Conservation (phyloP, 2,113 vertebrate genomes). For the Hystrix brachyura region DNA sequence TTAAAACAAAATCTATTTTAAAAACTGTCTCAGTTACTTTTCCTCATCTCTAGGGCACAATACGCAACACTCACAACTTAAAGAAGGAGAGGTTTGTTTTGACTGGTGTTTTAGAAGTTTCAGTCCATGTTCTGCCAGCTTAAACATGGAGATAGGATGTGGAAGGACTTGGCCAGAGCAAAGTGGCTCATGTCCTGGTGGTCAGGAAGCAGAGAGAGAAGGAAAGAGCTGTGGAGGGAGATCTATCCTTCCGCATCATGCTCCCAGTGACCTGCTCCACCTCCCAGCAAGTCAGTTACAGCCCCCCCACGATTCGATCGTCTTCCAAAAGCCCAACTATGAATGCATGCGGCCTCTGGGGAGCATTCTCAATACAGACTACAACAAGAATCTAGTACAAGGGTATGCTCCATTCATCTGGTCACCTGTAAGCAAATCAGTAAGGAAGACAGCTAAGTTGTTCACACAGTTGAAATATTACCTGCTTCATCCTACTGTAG, state of each 20-base stretch:
- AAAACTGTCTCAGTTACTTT: neutral
- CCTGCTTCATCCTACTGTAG: neutral
- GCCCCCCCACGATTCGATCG: neutral
- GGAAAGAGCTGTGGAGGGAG: neutral
- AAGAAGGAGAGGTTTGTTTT: neutral
- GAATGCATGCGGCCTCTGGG: neutral
- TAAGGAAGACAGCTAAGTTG: neutral
- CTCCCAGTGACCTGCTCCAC: too few species aligned
- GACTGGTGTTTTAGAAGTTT: neutral
- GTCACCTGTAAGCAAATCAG: neutral
- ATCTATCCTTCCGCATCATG: neutral
- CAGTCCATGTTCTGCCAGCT: neutral
- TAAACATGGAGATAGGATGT: neutral
- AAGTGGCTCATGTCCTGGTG: neutral
- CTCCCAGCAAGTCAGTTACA: neutral
- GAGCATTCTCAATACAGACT: neutral
- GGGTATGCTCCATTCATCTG: neutral
- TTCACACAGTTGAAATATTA: neutral
- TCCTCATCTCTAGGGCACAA: neutral
- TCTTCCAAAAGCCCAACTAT: neutral
- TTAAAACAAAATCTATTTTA: neutral
- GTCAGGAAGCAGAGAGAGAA: neutral
- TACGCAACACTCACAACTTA: neutral
- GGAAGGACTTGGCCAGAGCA: neutral
- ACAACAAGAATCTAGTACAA: neutral